These are phyloP conservation scores for Amblyornis subalaris DNA, from an alignment of 2,113 vertebrate species.

Conservation along the genomic window DNA sequence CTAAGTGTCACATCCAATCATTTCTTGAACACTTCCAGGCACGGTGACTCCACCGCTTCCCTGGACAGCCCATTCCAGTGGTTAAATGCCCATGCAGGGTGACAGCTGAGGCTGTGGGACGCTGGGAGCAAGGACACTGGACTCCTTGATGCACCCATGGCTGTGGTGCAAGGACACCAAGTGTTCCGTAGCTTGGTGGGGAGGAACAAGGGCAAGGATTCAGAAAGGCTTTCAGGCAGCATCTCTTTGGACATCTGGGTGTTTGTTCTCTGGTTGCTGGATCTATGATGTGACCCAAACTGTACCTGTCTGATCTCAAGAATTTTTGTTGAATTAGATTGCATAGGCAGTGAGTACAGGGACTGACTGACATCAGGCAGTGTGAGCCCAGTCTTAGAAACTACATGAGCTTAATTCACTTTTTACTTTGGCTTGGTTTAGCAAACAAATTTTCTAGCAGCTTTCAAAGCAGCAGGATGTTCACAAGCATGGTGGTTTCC, in stretches of 20 bases:
- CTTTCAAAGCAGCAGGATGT: not conserved
- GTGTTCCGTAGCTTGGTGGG: accelerated
- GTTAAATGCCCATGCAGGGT: accelerated
- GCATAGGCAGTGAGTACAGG: not conserved
- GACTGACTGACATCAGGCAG: not conserved
- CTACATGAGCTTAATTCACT: not conserved
- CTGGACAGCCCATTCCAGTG: not conserved
- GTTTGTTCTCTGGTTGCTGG: not conserved
- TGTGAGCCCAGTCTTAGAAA: not conserved
- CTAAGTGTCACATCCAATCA: not conserved
- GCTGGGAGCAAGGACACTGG: not conserved
- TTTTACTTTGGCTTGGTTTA: not conserved
- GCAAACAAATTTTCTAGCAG: not conserved
- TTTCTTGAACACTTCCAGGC: not conserved
- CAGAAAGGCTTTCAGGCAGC: not conserved
- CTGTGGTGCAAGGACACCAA: not conserved
- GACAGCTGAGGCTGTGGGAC: not conserved
- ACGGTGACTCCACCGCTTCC: not conserved
- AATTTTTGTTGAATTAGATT: not conserved
- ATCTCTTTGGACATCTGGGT: not conserved
- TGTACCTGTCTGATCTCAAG: not conserved
- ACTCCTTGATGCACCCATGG: accelerated
- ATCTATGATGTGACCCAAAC: not conserved
- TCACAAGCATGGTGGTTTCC: not conserved
- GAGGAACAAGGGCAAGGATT: accelerated